Evolutionary conservation across 2,888 invertebrate species (phyloP).

Genomic region (Eristalis arbustorum): DNA sequence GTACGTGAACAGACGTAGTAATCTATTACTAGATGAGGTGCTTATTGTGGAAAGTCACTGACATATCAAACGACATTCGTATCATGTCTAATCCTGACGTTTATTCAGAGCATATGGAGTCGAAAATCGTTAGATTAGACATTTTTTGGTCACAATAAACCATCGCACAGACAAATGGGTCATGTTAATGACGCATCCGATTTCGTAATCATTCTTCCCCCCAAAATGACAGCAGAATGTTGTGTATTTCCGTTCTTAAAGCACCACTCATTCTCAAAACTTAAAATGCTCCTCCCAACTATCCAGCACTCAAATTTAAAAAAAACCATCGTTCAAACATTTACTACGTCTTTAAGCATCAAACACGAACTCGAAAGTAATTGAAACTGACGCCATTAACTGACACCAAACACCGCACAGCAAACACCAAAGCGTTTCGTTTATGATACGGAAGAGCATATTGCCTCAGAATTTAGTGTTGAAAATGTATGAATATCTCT

Average conservation of each 20-base stretch:
- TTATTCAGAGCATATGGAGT: too few species aligned
- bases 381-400: slow-evolving; percentile 23
- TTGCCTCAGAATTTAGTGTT: slow-evolving; percentile 24
- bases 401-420: background rate
- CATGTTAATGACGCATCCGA: too few species aligned
- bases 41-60: too few species aligned
- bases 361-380: slow-evolving; percentile 8
- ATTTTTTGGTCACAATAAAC: too few species aligned
- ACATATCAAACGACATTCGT: too few species aligned
- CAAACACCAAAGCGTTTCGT: background rate
- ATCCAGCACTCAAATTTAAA: background rate
- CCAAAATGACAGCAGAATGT: background rate
- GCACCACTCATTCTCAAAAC: background rate
- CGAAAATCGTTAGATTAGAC: too few species aligned
- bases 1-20: too few species aligned
- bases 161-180: too few species aligned
- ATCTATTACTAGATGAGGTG: too few species aligned
- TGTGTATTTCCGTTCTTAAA: too few species aligned
- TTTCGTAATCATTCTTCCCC: background rate
- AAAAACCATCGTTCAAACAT: background rate
- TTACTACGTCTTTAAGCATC: background rate
- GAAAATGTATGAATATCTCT: slow-evolving; percentile 21
- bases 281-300: background rate
- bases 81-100: too few species aligned
- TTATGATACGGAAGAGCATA: slow-evolving; percentile 20